phyloP scores from a whole-genome alignment of 2,888 invertebrate species.

The Apamea anceps region DNA sequence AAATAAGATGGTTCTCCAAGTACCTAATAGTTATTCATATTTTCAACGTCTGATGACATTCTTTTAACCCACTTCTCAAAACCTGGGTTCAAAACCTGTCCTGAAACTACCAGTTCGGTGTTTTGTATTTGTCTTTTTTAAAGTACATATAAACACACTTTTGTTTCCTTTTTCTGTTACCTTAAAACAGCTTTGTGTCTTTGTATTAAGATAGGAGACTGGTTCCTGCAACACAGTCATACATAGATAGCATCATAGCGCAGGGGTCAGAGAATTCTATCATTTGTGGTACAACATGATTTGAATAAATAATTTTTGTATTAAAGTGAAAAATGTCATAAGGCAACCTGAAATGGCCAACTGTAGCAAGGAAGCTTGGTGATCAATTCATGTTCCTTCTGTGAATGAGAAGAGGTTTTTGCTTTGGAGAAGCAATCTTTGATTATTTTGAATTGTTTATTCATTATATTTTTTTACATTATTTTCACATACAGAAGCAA shows the following conservation, averaged over 20 bases:
- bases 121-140: no score
- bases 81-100: not conserved
- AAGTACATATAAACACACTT: no score
- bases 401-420: not conserved
- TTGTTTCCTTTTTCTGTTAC: no score
- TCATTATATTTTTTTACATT: no score
- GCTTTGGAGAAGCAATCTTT: not conserved
- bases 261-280: not conserved
- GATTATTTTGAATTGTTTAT: no score
- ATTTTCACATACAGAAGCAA: no score
- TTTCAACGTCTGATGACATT: not conserved
- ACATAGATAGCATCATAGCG: not conserved
- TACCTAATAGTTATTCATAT: not conserved
- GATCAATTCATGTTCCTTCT: not conserved
- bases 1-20: not conserved
- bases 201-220: no score
- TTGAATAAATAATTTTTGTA: no score
- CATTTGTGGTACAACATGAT: not conserved
- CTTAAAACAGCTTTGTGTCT: not conserved
- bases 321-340: not conserved
- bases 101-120: not conserved
- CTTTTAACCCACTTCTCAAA: not conserved
- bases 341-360: not conserved
- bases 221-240: not conserved
- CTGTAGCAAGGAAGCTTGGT: not conserved